These are phyloP conservation scores for Ptychadena robeensis DNA, from an alignment of 2,797 vertebrate species.

Conservation along the genomic window DNA sequence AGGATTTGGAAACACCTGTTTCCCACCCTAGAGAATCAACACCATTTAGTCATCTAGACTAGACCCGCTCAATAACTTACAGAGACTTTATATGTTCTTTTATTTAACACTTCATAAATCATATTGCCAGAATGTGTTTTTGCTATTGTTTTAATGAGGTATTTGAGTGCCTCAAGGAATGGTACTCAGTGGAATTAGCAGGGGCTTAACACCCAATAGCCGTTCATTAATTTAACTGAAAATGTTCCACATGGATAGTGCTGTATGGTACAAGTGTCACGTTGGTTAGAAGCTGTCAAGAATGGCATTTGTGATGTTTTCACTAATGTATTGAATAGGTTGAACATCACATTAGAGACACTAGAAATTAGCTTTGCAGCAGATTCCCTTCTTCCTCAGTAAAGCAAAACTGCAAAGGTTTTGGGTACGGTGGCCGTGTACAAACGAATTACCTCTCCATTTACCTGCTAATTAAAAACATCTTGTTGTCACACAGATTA, in stretches of 20 bases:
- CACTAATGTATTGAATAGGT: not conserved
- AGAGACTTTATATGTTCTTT: constrained; percentile 31
- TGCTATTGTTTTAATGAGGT: constrained; percentile 17
- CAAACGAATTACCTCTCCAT: no score
- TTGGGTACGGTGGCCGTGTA: no score
- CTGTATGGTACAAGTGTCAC: no score
- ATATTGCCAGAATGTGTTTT: not conserved
- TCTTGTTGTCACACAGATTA: no score
- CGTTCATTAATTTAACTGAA: not conserved
- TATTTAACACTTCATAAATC: constrained; percentile 53
- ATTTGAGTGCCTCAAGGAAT: not conserved
- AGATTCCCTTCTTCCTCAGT: no score
- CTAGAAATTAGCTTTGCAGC: no score
- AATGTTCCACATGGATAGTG: not conserved
- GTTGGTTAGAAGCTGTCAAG: no score
- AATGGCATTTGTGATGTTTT: not conserved
- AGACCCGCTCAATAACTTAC: constrained; percentile 28
- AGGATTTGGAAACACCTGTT: constrained; percentile 53
- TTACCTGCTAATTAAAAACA: no score
- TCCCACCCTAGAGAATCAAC: constrained; percentile 38
- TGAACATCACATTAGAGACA: no score
- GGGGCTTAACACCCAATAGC: not conserved
- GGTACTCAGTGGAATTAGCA: not conserved
- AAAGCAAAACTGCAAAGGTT: no score
- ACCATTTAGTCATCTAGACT: constrained; percentile 14